phyloP scores from a whole-genome alignment of 2,113 vertebrate genomes.

The Psammodynastes pulverulentus region DNA sequence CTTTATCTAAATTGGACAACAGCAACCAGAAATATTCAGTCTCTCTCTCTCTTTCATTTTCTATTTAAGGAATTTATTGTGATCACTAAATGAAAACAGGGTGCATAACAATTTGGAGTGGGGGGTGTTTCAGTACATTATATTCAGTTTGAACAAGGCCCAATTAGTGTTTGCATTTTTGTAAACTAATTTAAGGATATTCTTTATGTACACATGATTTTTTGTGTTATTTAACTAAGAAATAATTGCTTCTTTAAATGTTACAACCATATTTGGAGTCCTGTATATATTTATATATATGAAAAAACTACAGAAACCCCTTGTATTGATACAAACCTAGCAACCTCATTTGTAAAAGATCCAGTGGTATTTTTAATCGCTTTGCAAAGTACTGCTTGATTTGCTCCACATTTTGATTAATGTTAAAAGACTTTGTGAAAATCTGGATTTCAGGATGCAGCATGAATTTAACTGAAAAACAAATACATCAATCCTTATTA shows the following conservation, averaged over 20 bases:
- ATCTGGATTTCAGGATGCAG: conserved; percentile 77
- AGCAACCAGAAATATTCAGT: background rate
- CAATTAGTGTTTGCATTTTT: background rate
- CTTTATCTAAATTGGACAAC: background rate
- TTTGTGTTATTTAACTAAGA: background rate
- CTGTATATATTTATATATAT: background rate
- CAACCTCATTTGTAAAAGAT: conserved; percentile 67
- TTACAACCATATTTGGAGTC: background rate
- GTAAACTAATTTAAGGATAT: background rate
- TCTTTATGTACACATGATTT: background rate
- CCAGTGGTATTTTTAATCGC: conserved; percentile 70
- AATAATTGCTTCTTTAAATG: background rate
- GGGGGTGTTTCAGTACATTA: background rate
- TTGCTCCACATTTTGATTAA: conserved; percentile 64
- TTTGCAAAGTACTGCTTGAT: conserved; percentile 74
- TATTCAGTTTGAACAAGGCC: background rate
- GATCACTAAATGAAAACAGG: background rate
- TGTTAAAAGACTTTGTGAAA: conserved; percentile 74
- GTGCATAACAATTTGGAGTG: background rate
- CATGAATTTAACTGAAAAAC: conserved; percentile 76
- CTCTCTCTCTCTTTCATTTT: background rate
- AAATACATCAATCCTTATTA: background rate
- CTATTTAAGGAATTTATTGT: background rate
- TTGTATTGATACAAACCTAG: conserved; percentile 65
- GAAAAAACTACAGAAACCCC: background rate